Percentiles rank a stretch among this genome's conserved stretches.
Evolutionary conservation across 2,888 invertebrate species (phyloP).

Genomic region (Copidosoma aretas): DNA sequence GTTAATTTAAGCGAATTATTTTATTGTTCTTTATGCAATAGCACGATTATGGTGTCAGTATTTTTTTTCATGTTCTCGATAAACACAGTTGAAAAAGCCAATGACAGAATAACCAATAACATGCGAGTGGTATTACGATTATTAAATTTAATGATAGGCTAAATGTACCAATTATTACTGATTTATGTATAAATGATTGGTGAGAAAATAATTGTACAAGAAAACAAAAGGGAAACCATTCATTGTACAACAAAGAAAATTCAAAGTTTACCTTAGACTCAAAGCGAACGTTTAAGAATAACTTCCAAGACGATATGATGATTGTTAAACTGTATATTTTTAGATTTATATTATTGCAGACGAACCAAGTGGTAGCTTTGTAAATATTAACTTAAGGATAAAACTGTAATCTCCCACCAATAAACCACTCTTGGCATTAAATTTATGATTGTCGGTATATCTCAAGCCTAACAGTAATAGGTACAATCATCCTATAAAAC

Average conservation of each 20-base stretch:
- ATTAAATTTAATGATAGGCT: background rate
- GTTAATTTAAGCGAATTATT: constrained; percentile 35
- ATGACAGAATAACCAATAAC: too few species aligned
- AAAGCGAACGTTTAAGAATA: background rate
- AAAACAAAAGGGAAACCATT: background rate
- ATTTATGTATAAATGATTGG: background rate
- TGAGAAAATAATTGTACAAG: background rate
- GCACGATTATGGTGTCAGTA: background rate
- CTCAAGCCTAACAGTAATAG: constrained; percentile 36
- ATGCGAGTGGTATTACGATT: too few species aligned
- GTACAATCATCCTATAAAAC: constrained; percentile 40
- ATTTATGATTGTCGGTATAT: background rate
- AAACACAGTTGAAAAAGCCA: background rate
- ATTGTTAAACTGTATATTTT: background rate
- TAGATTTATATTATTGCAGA: background rate
- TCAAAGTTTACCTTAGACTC: background rate
- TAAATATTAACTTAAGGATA: background rate
- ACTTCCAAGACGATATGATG: too few species aligned
- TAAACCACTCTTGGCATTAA: background rate
- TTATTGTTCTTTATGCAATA: background rate
- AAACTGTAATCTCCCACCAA: background rate
- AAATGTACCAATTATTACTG: background rate
- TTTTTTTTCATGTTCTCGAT: background rate
- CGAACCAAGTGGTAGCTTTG: background rate
- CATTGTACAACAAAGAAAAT: background rate